Evolutionary conservation across 2,888 invertebrate species (phyloP), one percentile per base, ranked within the genome.

Genomic region (Neoitamus cyanurus): DNA sequence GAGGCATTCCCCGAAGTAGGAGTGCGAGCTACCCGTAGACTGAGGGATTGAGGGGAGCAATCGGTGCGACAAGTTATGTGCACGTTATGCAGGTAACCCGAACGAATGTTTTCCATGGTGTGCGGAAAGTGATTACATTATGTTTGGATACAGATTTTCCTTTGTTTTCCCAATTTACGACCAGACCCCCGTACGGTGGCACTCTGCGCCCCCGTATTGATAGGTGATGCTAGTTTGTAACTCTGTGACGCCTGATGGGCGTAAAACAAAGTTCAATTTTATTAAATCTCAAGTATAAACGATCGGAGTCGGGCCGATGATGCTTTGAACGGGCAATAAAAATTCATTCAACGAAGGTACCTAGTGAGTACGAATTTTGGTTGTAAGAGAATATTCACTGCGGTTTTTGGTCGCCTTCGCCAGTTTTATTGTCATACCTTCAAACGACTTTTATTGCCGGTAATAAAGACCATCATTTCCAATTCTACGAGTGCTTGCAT

Each of bases 91-190:
- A 73, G 73, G 36, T 73, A 73, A 73, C 73, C 20, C 20, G 36
- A 20, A n/a, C 73, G 36, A 73, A 58, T 58, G 58, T 58, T 58
- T 58, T 20, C 58, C 25, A 58, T 20, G 25, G 58, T 34, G 73
- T 73, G 36, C n/a, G 36, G 15, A 30, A 34, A 73, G 73, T 73
- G 73, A 73, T 73, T 73, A 73, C 73, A 34, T 73, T 73, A 73
- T 73, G 73, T 73, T 34, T 73, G 73, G 34, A 34, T 73, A 73
- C 31, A 73, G 15, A 73, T 73, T 73, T 73, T 20, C 73, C 11
- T 31, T 34, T 73, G 36, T 73, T 73, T 73, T 73, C 11, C 31
- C 34, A 36, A 73, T 70, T 70, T 70, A 70, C 31, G 70, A 70
- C 9, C 31, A 31, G 3, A 31, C 70, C 58, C 58, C 20, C 58